A percentile compares a stretch with the other conserved stretches of the same genome.
phyloP scores from a whole-genome alignment of 1,140 invertebrate genomes.

The Chironomus striatipennis region DNA sequence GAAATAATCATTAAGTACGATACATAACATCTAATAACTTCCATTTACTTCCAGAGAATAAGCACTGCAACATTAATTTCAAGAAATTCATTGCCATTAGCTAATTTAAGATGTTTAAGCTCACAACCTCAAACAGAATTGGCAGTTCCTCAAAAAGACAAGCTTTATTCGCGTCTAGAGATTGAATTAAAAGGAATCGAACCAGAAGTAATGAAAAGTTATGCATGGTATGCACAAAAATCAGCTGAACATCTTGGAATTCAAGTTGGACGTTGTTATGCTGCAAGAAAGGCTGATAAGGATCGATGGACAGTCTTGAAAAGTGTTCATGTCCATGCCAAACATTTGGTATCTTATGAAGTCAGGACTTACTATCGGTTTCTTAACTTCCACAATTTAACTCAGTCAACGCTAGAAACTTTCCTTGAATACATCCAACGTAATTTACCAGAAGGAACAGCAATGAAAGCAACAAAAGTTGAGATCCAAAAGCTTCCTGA shows the following conservation, averaged over 20 bases:
- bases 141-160: slow-evolving; percentile 48
- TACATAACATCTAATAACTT: background rate
- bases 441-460: slow-evolving; percentile 95
- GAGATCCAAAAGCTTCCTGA: slow-evolving; percentile 51
- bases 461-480: slow-evolving; percentile 85
- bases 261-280: slow-evolving; percentile 63
- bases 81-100: background rate
- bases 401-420: slow-evolving; percentile 91
- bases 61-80: background rate
- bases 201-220: slow-evolving; percentile 77
- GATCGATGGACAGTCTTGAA: slow-evolving; percentile 73
- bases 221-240: slow-evolving; percentile 69
- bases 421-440: slow-evolving; percentile 94
- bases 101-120: background rate
- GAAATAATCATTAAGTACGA: background rate
- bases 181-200: slow-evolving; percentile 83
- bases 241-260: slow-evolving; percentile 74
- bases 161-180: slow-evolving; percentile 73
- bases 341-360: slow-evolving; percentile 94
- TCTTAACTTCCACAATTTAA: slow-evolving; percentile 74
- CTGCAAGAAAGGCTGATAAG: slow-evolving; percentile 59
- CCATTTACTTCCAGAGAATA: background rate
- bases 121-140: background rate
- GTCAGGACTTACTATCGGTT: slow-evolving; percentile 84
- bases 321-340: slow-evolving; percentile 86